Evolutionary conservation across 1,140 invertebrate genomes (phyloP).

Genomic region (Coptotermes formosanus): DNA sequence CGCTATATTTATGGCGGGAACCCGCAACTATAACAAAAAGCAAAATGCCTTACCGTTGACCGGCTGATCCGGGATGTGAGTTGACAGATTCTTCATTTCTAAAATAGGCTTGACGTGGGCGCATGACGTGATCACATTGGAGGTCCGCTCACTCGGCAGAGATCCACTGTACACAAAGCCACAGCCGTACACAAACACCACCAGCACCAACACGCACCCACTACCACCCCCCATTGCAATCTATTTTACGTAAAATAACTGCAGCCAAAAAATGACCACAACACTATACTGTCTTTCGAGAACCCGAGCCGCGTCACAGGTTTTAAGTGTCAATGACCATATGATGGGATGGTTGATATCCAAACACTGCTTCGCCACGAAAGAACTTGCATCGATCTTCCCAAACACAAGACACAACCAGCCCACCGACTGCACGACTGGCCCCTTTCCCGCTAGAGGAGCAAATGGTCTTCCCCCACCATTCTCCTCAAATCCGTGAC

Average conservation of each 20-base stretch:
- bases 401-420: neutral
- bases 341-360: neutral
- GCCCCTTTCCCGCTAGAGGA: constrained; percentile 3
- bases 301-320: neutral
- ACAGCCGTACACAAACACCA: neutral
- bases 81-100: constrained; percentile 20
- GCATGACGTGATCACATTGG: neutral
- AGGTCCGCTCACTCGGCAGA: neutral
- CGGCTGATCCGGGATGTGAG: constrained; percentile 2
- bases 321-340: neutral
- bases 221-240: neutral
- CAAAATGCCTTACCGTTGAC: constrained; percentile 5
- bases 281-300: neutral
- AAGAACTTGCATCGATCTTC: neutral
- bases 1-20: no score
- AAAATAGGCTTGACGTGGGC: constrained; percentile 1
- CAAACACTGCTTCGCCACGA: neutral
- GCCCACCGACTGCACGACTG: neutral
- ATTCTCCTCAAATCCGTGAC: neutral
- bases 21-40: no score
- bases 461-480: constrained; percentile 7
- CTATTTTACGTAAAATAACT: neutral
- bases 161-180: neutral
- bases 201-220: neutral
- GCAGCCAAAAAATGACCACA: neutral